phyloP scores from a whole-genome alignment of 2,797 vertebrate species.

The Gastrophryne carolinensis region DNA sequence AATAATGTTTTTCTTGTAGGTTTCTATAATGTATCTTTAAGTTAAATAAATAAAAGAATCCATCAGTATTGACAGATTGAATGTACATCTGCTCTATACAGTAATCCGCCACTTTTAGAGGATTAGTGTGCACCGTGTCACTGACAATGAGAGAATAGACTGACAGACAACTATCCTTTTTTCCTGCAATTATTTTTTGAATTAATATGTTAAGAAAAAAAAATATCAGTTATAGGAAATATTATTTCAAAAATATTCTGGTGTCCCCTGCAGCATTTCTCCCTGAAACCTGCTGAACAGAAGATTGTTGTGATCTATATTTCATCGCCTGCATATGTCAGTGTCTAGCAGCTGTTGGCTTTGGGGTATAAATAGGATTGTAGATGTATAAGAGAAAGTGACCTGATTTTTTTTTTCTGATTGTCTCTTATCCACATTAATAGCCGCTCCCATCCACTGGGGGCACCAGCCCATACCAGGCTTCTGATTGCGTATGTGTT shows the following conservation, averaged over 20 bases:
- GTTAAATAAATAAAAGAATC: too few relatives aligned
- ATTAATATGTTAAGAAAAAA: not conserved
- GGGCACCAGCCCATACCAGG: not conserved
- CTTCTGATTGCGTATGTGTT: conserved; percentile 10
- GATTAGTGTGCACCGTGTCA: not conserved
- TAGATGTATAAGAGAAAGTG: conserved; percentile 3
- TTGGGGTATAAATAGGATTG: conserved; percentile 30
- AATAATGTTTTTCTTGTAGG: too few relatives aligned
- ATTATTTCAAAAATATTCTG: not conserved
- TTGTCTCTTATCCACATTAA: conserved; percentile 6
- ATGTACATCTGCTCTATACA: not conserved
- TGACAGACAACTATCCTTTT: not conserved
- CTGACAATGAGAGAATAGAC: not conserved
- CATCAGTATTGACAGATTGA: too few relatives aligned
- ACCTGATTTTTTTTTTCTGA: conserved; percentile 40
- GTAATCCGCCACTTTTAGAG: not conserved
- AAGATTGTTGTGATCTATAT: not conserved
- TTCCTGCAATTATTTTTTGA: not conserved
- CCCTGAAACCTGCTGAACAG: not conserved
- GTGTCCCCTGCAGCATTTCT: not conserved
- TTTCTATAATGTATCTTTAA: too few relatives aligned
- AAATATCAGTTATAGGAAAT: not conserved
- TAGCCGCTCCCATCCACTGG: not conserved
- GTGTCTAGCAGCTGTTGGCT: not conserved
- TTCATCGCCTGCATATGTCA: not conserved